Percentiles rank a stretch among this genome's conserved stretches.
Evolutionary conservation across 2,113 vertebrate species (phyloP).

Genomic region (Ptilonorhynchus violaceus): DNA sequence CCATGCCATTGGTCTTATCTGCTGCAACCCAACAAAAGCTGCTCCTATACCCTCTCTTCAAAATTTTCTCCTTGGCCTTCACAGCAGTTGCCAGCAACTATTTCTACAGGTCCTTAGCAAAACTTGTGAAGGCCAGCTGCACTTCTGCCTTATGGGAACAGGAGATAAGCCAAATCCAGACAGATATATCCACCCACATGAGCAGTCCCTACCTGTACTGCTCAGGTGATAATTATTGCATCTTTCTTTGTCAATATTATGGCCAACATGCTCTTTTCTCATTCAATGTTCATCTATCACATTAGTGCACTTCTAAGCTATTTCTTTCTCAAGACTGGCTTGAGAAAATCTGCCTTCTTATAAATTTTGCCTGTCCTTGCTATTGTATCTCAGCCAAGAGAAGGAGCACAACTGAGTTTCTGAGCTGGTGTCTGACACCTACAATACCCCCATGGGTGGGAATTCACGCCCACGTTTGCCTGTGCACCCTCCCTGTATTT

Average conservation of each 20-base stretch:
- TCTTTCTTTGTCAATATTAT: not conserved
- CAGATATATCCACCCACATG: not conserved
- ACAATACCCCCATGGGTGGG: not conserved
- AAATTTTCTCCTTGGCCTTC: not conserved
- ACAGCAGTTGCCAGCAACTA: not conserved
- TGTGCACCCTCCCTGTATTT: not conserved
- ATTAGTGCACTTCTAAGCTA: not conserved
- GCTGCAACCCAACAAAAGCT: not conserved
- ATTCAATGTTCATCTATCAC: accelerated
- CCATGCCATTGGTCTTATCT: not conserved
- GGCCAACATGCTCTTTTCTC: not conserved
- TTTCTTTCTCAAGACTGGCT: not conserved
- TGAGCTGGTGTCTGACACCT: not conserved
- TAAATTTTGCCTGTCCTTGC: not conserved
- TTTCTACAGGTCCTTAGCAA: not conserved
- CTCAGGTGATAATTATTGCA: not conserved
- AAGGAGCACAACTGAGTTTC: not conserved
- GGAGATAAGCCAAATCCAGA: not conserved
- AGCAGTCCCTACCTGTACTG: not conserved
- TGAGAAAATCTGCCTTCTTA: not conserved
- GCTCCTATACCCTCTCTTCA: not conserved
- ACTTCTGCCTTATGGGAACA: not conserved
- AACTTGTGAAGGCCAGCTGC: not conserved
- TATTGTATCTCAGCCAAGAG: not conserved
- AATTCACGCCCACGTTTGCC: not conserved